Base-by-base conservation (phyloP, 2,113 vertebrate genomes). In the Triplophysa rosa region DNA sequence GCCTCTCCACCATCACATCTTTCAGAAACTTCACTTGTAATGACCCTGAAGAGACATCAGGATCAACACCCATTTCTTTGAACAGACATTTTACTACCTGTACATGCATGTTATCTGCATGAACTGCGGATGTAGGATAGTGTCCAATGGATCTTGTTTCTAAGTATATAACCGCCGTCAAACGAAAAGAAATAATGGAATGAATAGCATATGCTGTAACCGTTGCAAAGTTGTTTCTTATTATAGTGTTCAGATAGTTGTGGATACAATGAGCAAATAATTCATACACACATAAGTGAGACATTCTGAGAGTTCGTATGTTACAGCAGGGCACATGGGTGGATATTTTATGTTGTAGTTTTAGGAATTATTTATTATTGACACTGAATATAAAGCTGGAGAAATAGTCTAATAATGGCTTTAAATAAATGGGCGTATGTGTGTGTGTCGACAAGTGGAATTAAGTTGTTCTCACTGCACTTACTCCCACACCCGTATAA, bases 401-500 rank as follows among this genome's bases (percentile, higher is more conserved):
- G 54, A 58, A 9, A 52, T 52, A 52, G 0, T 21, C 19, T 58
- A 21, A 2, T 58, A 58, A 10, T 10, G 4, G 54, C 2, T 58
- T 58, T 21, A 58, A 23, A 42, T 23, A 42, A 14, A 21, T 9
- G 65, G 13, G 23, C 16, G 63, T 29, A 23, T 72, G 40, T 71
- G 40, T 71, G 47, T 79, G 19, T 75, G 47, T 47, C 70, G 67
- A 82, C 80, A 71, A 77, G 65, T 65, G 71, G 65, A 80, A 71
- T 66, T 68, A 80, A 80, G 72, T 72, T 19, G 47, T 67, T 77
- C 59, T 80, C 76, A 71, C 23, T 70, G 42, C 42, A 61, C 67
- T 66, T 49, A 37, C 72, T 71, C 82, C 78, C 59, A 80, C 81
- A 83, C 58, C 54, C 54, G 71, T 67, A 77, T 61, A 61, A 40